Evolutionary conservation across 2,797 vertebrate species (phyloP), one percentile per base, ranked within the genome.

Genomic region (Sebastes diaconus): DNA sequence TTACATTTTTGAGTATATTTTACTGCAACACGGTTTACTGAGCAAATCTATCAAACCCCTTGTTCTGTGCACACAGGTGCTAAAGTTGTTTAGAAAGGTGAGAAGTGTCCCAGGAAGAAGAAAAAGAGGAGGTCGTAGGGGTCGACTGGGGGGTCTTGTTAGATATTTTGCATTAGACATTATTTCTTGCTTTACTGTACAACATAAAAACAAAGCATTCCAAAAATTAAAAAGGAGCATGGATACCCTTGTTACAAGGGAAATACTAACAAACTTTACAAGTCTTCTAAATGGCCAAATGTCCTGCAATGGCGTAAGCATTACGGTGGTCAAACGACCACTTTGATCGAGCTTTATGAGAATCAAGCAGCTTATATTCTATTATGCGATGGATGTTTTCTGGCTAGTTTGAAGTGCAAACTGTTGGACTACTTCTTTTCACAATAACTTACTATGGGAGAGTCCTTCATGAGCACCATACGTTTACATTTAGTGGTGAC

Each of bases 241-340:
- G 88, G 72, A 91, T 64, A 87, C 93, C 93, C 94, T 95, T 95
- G 95, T 91, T 95, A 93, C 94, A 95, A 96, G 95, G 93, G 93
- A 94, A 91, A 84, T 90, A 85, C 87, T 90, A 92, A 82, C 24
- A 87, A 88, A 93, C 73, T 90, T 92, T 84, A 90, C 79, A 91
- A 90, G 71, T 91, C 83, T 85, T 89, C 89, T 92, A 93, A 86
- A 92, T 87, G 93, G 93, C 94, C 93, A 94, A 94, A 94, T 91
- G 94, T 92, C 94, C 91, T 94, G 92, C 92, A 95, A 94, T 95
- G 93, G 94, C 94, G 94, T 90, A 83, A 90, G 90, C 90, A 60
- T 83, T 82, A 87, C 61, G 67, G 84, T 79, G 90, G 87, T 90
- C 63, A 50, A 79, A 71, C 73, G 76, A 86, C 81, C 88, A 87